phyloP scores from a whole-genome alignment of 2,797 vertebrate genomes.

The Decapterus maruadsi region DNA sequence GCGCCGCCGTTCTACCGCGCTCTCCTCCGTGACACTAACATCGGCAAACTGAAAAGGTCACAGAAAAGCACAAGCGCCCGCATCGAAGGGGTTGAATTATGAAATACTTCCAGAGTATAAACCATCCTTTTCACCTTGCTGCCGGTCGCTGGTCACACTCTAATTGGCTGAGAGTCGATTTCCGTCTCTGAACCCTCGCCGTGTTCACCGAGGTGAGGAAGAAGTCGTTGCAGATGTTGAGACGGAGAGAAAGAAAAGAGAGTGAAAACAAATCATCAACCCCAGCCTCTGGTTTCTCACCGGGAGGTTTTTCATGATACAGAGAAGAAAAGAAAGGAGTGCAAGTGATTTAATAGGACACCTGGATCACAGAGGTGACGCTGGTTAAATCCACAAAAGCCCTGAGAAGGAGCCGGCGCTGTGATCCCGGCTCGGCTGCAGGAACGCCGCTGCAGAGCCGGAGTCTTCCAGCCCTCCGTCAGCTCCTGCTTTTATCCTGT shows the following conservation, averaged over 20 bases:
- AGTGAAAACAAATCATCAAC: neutral
- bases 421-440: conserved; percentile 10
- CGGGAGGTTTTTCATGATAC: neutral
- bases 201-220: conserved; percentile 2
- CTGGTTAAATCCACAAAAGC: conserved; percentile 16
- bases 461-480: neutral
- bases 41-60: conserved; percentile 24
- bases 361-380: conserved; percentile 35
- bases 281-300: neutral
- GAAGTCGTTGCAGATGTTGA: neutral
- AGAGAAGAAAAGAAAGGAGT: neutral
- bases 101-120: neutral
- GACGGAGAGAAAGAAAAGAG: too few relatives aligned
- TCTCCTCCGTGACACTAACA: conserved; percentile 25
- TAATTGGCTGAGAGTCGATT: neutral
- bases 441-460: too few relatives aligned
- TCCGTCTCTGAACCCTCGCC: neutral
- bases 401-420: neutral
- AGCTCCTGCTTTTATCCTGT: neutral
- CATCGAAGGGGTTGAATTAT: neutral
- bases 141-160: neutral
- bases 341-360: conserved; percentile 18
- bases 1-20: neutral
- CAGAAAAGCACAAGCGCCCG: neutral
- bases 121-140: accelerated